phyloP scores from a whole-genome alignment of 1,140 invertebrate genomes.

The Galendromus occidentalis region DNA sequence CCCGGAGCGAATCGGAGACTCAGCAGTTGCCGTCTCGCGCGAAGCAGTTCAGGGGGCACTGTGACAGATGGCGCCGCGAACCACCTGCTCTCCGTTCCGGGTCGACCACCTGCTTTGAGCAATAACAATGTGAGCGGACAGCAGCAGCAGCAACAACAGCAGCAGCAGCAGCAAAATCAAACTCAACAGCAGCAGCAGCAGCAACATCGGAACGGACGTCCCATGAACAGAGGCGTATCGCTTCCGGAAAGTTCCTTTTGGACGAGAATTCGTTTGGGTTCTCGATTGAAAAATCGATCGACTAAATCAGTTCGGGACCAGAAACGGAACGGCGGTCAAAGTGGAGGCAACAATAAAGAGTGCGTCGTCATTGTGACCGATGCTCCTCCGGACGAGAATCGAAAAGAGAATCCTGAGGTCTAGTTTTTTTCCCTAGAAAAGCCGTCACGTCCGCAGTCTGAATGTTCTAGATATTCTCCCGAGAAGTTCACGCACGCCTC shows the following conservation, averaged over 20 bases:
- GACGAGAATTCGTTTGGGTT: neutral
- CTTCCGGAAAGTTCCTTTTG: constrained; percentile 3
- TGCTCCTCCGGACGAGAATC: no score
- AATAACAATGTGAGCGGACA: no score
- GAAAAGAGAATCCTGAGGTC: no score
- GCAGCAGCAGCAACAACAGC: no score
- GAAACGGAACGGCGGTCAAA: neutral
- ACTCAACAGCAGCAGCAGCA: no score
- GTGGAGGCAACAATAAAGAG: neutral
- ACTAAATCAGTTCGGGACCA: neutral
- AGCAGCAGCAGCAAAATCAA: neutral
- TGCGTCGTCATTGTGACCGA: constrained; percentile 3
- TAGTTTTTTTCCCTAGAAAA: no score
- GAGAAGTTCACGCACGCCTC: no score
- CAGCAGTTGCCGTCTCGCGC: neutral
- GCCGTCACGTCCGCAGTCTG: no score
- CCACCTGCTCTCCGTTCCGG: neutral
- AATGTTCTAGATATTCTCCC: no score
- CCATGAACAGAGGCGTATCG: neutral
- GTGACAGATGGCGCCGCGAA: neutral
- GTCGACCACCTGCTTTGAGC: no score
- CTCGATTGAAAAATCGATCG: neutral
- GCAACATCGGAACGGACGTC: neutral
- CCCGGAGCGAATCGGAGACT: constrained; percentile 11
- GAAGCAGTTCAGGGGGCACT: neutral